These are phyloP conservation scores for Mastomys coucha DNA, from an alignment of 2,113 vertebrate genomes.

Conservation along the genomic window DNA sequence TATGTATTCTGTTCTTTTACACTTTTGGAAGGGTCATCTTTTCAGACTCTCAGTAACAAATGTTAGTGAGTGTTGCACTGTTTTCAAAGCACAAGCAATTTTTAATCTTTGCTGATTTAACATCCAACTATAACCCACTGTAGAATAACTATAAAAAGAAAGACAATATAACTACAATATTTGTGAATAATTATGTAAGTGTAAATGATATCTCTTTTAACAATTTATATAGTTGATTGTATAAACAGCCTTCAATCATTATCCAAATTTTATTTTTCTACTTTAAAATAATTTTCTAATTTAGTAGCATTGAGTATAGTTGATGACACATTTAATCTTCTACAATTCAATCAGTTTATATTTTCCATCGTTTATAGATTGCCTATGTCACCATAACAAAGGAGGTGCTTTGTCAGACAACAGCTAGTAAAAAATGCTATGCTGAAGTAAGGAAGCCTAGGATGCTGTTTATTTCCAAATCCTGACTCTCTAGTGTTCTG, in stretches of 20 bases:
- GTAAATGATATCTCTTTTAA: not conserved
- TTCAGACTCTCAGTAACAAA: slow-evolving; percentile 1
- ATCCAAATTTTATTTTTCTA: not conserved
- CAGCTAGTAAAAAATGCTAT: not conserved
- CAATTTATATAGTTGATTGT: not conserved
- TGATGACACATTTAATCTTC: not conserved
- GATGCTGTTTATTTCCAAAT: not conserved
- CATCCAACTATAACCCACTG: not conserved
- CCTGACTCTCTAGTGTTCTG: not conserved
- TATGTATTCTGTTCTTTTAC: not conserved
- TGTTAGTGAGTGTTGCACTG: not conserved
- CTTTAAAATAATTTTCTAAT: slow-evolving; percentile 2
- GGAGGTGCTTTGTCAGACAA: not conserved
- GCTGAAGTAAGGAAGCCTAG: not conserved
- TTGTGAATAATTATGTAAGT: not conserved
- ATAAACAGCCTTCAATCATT: not conserved
- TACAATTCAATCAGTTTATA: not conserved
- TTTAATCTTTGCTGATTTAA: not conserved
- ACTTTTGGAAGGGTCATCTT: not conserved
- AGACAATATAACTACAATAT: not conserved
- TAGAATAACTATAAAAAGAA: not conserved
- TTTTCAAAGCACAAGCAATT: slow-evolving; percentile 2
- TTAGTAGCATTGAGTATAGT: not conserved
- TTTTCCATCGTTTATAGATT: not conserved
- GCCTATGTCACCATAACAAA: not conserved